A percentile compares a stretch with the other conserved stretches of the same genome.
These are phyloP conservation scores for Syndactyla subalaris DNA, from an alignment of 2,797 vertebrate species.

Conservation along the genomic window DNA sequence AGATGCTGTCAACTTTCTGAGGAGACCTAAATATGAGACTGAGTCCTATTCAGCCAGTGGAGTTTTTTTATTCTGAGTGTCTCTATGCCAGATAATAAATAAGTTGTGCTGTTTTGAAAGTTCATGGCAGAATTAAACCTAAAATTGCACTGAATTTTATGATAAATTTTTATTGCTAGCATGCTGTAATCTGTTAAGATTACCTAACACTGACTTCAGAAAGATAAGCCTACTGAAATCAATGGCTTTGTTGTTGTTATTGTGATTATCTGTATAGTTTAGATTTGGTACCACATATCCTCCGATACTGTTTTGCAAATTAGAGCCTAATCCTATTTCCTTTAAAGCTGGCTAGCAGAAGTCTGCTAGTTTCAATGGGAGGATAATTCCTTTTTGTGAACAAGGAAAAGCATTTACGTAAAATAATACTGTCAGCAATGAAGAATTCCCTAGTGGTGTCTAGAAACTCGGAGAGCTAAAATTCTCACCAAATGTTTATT, in stretches of 20 bases:
- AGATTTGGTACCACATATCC: neutral
- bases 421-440: conserved; percentile 34
- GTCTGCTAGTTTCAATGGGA: neutral
- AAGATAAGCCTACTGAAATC: neutral
- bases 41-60: neutral
- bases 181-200: neutral
- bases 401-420: conserved; percentile 29
- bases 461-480: neutral
- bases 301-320: neutral
- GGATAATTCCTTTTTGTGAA: conserved; percentile 16
- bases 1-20: neutral
- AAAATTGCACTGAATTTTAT: neutral
- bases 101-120: neutral
- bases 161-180: neutral
- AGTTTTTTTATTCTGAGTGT: neutral
- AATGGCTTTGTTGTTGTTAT: neutral
- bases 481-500: conserved; percentile 13
- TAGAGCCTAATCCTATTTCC: conserved; percentile 9
- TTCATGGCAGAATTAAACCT: neutral
- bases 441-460: conserved; percentile 18
- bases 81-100: neutral
- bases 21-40: neutral
- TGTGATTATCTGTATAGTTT: neutral
- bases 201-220: neutral
- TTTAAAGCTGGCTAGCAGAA: conserved; percentile 17